Percentiles rank a stretch among this genome's conserved stretches.
These are phyloP conservation scores for Acanthis flammea DNA, from an alignment of 2,797 vertebrate species.

Conservation along the genomic window DNA sequence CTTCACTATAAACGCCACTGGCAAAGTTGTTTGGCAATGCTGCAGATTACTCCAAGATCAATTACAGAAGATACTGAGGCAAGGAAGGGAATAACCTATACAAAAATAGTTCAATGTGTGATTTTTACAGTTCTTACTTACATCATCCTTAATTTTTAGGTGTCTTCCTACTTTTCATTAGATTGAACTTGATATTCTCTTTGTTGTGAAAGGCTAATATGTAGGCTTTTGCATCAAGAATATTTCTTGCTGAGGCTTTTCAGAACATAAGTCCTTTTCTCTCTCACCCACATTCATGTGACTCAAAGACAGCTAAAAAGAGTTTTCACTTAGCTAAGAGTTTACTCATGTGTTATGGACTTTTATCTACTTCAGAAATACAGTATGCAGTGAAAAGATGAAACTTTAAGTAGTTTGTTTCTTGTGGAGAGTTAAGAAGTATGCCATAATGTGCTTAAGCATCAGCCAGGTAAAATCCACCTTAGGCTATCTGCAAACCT, in stretches of 20 bases:
- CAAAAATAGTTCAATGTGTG: background rate
- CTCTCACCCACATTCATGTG: background rate
- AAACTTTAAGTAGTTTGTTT: background rate
- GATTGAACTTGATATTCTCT: background rate
- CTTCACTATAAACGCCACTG: background rate
- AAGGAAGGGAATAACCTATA: background rate
- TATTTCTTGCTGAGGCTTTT: background rate
- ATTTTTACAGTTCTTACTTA: background rate
- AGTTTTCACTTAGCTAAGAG: background rate
- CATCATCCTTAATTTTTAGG: background rate
- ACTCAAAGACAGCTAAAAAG: constrained; percentile 10
- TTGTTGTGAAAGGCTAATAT: background rate
- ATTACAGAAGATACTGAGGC: background rate
- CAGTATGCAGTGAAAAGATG: background rate
- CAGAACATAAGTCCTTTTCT: background rate
- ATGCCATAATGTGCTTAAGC: background rate
- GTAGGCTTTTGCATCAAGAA: background rate
- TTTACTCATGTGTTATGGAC: background rate
- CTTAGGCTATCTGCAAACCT: background rate
- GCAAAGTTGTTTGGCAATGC: background rate
- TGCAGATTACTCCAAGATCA: background rate
- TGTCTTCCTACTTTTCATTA: background rate
- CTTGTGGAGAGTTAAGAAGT: background rate
- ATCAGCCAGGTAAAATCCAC: background rate
- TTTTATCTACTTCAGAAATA: background rate